Evolutionary conservation across 2,113 vertebrate species (phyloP).

Genomic region (Hymenochirus boettgeri): DNA sequence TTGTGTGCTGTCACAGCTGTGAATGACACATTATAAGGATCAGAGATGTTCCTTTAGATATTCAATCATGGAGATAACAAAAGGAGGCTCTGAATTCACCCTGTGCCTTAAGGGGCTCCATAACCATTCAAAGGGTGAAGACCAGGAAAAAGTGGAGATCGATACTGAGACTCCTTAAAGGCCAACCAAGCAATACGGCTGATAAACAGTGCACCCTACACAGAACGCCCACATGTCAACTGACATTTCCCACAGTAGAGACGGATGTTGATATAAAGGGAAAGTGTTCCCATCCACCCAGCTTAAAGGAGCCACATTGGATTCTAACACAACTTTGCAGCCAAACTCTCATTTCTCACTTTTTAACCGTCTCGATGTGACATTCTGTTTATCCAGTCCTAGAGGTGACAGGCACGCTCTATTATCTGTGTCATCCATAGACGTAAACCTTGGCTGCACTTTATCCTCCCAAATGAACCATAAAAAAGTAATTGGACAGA

Average conservation of each 20-base stretch:
- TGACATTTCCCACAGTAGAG: conserved; percentile 33
- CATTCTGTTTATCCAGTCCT: neutral
- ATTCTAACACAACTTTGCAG: no score
- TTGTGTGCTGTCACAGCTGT: conserved; percentile 4
- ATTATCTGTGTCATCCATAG: conserved; percentile 24
- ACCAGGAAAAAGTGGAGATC: conserved; percentile 20
- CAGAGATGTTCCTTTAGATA: neutral
- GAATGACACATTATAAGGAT: conserved; percentile 3
- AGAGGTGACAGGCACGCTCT: neutral
- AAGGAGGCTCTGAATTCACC: neutral
- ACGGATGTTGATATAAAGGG: conserved; percentile 30
- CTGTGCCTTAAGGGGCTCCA: neutral
- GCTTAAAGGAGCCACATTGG: conserved; percentile 29
- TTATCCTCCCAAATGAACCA: conserved; percentile 2
- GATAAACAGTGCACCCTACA: conserved; percentile 41
- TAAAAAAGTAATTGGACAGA: conserved; percentile 9
- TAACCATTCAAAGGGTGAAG: conserved; percentile 9
- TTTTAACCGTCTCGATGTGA: conserved; percentile 11
- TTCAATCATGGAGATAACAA: neutral
- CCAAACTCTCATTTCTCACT: neutral
- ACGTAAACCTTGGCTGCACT: conserved; percentile 16
- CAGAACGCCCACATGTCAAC: conserved; percentile 31
- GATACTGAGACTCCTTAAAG: conserved; percentile 30
- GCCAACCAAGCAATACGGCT: conserved; percentile 23
- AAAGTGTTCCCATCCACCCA: conserved; percentile 12